A percentile compares a stretch with the other conserved stretches of the same genome.
phyloP scores from a whole-genome alignment of 2,797 vertebrate genomes.

The Prunella strophiata region DNA sequence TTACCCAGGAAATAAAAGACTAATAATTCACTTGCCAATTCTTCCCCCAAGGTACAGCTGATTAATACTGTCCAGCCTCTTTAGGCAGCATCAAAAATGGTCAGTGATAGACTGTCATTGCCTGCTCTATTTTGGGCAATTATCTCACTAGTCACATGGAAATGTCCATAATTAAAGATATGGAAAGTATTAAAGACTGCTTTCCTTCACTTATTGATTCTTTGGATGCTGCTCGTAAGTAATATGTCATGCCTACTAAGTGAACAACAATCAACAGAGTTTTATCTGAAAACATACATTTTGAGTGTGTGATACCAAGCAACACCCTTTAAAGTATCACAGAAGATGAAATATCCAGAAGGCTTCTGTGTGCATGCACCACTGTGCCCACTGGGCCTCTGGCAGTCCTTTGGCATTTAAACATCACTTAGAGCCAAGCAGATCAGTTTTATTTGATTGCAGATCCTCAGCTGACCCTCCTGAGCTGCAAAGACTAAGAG shows the following conservation, averaged over 20 bases:
- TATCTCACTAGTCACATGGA: background rate
- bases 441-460: background rate
- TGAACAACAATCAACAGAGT: background rate
- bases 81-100: background rate
- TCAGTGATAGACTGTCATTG: background rate
- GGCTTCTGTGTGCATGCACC: background rate
- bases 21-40: conserved; percentile 1
- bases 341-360: background rate
- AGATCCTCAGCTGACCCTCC: background rate
- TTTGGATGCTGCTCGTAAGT: background rate
- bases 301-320: background rate
- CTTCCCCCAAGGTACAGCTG: background rate
- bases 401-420: background rate
- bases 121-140: background rate
- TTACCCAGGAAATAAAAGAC: background rate
- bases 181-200: background rate
- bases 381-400: background rate
- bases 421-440: background rate
- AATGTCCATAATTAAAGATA: background rate
- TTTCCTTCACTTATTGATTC: background rate
- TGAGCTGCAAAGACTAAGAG: background rate
- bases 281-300: background rate
- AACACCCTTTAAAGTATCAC: background rate
- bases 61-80: background rate
- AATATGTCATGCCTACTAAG: background rate